Conservation (phyloP, 2,797 vertebrate species). For the Pyrocephalus nanus region DNA sequence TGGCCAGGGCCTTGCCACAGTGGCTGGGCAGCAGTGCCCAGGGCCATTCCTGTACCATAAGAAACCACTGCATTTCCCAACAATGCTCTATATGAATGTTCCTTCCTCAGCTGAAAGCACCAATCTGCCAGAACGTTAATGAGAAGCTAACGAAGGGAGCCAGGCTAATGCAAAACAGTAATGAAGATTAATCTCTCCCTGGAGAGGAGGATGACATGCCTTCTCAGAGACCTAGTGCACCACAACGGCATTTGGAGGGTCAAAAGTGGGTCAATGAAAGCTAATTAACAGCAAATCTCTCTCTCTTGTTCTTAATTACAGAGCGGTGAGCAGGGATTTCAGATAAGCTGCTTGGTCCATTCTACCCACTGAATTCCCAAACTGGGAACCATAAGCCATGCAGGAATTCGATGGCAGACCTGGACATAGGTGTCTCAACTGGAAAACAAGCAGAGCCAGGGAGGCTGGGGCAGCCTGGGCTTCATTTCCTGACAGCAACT, state of each 20-base stretch:
- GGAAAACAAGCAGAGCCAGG: neutral
- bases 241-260: neutral
- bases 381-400: neutral
- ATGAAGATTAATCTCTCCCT: conserved; percentile 57
- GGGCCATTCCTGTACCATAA: no score
- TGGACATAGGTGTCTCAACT: neutral
- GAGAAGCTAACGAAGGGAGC: neutral
- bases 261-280: conserved; percentile 45
- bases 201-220: neutral
- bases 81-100: neutral
- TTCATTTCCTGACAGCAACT: neutral
- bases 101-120: neutral
- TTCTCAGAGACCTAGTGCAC: conserved; percentile 4
- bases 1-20: neutral
- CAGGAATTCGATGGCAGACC: neutral
- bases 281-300: conserved; percentile 54
- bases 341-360: neutral
- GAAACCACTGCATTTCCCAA: neutral
- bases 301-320: conserved; percentile 35
- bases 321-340: neutral
- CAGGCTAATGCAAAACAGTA: conserved; percentile 19
- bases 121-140: neutral
- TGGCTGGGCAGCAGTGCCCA: neutral
- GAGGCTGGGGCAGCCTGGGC: neutral
- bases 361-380: neutral